These are phyloP conservation scores for Scomber scombrus DNA, from an alignment of 2,113 vertebrate genomes.

Conservation along the genomic window DNA sequence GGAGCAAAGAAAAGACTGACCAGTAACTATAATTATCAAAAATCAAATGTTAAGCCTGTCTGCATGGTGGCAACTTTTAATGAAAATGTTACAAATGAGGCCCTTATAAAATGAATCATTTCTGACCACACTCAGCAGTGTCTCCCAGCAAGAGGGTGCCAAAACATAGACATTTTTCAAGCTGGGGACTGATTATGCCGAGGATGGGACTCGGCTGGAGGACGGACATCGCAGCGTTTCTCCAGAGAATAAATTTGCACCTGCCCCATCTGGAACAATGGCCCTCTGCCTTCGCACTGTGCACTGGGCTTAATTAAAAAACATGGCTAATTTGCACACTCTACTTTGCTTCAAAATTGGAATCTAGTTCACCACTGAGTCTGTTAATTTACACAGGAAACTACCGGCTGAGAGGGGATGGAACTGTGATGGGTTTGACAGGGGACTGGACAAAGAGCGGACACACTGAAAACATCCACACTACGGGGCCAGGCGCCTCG, in stretches of 20 bases:
- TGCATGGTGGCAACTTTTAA: conserved; percentile 87
- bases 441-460: conserved; percentile 86
- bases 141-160: conserved; percentile 89
- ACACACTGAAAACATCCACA: conserved; percentile 65
- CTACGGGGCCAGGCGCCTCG: conserved; percentile 24
- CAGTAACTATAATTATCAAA: conserved; percentile 89
- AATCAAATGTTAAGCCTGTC: conserved; percentile 87
- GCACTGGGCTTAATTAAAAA: conserved; percentile 96
- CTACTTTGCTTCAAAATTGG: conserved; percentile 91
- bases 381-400: conserved; percentile 99
- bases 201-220: conserved; percentile 91
- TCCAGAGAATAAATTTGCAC: conserved; percentile 95
- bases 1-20: conserved; percentile 60
- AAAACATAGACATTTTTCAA: conserved; percentile 91
- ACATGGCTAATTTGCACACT: conserved; percentile 97
- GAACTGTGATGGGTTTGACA: conserved; percentile 89
- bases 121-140: conserved; percentile 90
- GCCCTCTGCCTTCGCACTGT: conserved; percentile 83
- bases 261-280: conserved; percentile 87
- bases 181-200: conserved; percentile 91
- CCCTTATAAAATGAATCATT: conserved; percentile 93
- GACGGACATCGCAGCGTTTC: conserved; percentile 88
- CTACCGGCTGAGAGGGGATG: conserved; percentile 89
- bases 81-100: conserved; percentile 95
- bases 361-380: conserved; percentile 97